Base-by-base conservation (phyloP, 2,797 vertebrate genomes). In the Cryptoblepharus egeriae region DNA sequence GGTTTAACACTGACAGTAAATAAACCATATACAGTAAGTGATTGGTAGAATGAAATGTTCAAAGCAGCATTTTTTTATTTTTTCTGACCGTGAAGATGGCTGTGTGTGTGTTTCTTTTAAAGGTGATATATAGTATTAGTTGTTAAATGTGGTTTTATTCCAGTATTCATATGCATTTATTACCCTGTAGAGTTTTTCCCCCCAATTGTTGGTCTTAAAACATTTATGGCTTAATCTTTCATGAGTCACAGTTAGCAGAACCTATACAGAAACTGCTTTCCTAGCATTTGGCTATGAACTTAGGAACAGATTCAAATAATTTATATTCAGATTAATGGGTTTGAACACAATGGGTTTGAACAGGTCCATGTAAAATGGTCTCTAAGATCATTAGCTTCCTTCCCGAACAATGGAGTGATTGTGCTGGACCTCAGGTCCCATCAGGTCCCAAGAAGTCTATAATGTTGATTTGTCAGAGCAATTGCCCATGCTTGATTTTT, bases 171-270 rank as follows among this genome's bases (percentile, higher is more conserved):
- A 32, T 78, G 71, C 32, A 70, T 57, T 86, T 75, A 81, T 60
- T 70, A 16, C 71, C 11, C 24, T 69, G 52, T 0, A 1, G 2
- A 18, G 45, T 63, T 63, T 72, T 24, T 24, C 2, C 2, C 5
- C 6, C 18, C 7, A 8, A 58, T 61, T 71, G 69, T 73, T 84
- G 61, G n/a, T 45, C n/a, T 32, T 2, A 83, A 49, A 55, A 42
- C n/a, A 30, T 65, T 73, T 73, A 73, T 72, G 37, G 49, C 52
- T 65, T 30, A 57, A 39, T 87, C 76, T 64, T 73, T 65, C 10
- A 57, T 20, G 20, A 65, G 5, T 70, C 63, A 82, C 18, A 37
- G 65, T n/a, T 39, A 73, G 45, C 16, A 84, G 63, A 55, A 32
- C 32, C 84, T 76, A 80, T 30, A 71, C 28, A 10, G 24, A 6